Conservation (phyloP, 2,797 vertebrate genomes). For the Muscicapa striata region DNA sequence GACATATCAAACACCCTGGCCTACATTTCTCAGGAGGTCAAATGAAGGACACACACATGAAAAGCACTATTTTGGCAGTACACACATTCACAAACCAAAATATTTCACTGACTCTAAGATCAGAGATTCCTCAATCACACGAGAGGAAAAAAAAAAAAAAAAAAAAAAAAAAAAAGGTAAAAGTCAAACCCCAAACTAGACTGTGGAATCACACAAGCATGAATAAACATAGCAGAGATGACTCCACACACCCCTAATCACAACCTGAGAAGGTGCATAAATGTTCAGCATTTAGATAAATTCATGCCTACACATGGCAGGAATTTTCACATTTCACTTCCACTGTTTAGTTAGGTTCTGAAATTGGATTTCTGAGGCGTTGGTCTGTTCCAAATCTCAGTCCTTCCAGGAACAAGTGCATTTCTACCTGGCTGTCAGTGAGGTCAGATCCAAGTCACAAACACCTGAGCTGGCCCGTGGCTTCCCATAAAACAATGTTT, state of each 20-base stretch:
- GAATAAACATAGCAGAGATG: background rate
- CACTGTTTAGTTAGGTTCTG: background rate
- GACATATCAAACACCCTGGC: background rate
- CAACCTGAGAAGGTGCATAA: background rate
- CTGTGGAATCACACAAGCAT: background rate
- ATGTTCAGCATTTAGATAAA: background rate
- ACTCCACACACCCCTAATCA: background rate
- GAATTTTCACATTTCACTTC: background rate
- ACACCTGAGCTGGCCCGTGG: background rate
- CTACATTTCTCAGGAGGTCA: background rate
- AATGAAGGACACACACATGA: constrained; percentile 6
- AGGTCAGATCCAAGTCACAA: background rate
- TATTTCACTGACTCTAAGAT: background rate
- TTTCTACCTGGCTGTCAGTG: background rate
- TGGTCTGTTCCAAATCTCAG: background rate
- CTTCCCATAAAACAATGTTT: background rate
- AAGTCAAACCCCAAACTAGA: background rate
- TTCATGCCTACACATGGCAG: background rate
- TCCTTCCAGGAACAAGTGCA: background rate
- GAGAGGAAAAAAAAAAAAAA: background rate
- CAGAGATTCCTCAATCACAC: background rate
- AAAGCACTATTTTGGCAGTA: background rate
- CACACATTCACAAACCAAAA: background rate
- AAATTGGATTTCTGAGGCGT: background rate
- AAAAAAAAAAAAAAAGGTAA: background rate